These are phyloP conservation scores for Drosophila ironensis DNA, from an alignment of 1,140 invertebrate genomes.

Conservation along the genomic window DNA sequence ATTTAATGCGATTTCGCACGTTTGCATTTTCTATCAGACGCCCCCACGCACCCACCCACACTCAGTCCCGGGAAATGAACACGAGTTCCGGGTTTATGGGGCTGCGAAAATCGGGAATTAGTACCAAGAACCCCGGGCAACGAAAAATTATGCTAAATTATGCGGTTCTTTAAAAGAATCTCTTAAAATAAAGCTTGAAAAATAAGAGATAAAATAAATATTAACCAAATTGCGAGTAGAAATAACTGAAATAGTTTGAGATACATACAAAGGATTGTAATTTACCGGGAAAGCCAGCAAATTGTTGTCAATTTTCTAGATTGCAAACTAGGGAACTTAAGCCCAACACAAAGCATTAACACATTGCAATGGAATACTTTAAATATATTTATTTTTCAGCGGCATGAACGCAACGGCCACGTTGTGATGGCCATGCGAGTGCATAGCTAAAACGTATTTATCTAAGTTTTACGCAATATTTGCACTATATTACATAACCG, in stretches of 20 bases:
- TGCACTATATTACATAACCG: conserved; percentile 77
- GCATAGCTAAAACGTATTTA: conserved; percentile 68
- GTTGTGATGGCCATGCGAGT: conserved; percentile 26
- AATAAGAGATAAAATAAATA: too few species aligned
- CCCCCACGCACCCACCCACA: conserved; percentile 15
- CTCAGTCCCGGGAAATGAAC: not conserved
- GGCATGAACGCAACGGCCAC: conserved; percentile 17
- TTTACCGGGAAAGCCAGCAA: too few species aligned
- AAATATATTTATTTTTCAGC: not conserved
- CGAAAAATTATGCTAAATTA: not conserved
- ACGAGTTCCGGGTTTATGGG: not conserved
- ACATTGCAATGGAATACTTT: too few species aligned
- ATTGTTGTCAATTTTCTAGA: too few species aligned
- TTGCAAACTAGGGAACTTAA: too few species aligned
- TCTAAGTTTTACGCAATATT: conserved; percentile 74
- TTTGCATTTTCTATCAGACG: conserved; percentile 66
- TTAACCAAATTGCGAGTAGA: too few species aligned
- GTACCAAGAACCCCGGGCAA: not conserved
- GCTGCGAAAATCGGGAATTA: not conserved
- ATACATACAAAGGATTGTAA: too few species aligned
- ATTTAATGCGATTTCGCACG: conserved; percentile 79
- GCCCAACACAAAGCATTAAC: too few species aligned
- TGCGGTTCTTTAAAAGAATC: not conserved
- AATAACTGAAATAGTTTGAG: too few species aligned
- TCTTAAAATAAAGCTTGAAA: not conserved